A percentile compares a stretch with the other conserved stretches of the same genome.
Evolutionary conservation across 2,888 invertebrate species (phyloP).

Genomic region (Perithous albicinctus): DNA sequence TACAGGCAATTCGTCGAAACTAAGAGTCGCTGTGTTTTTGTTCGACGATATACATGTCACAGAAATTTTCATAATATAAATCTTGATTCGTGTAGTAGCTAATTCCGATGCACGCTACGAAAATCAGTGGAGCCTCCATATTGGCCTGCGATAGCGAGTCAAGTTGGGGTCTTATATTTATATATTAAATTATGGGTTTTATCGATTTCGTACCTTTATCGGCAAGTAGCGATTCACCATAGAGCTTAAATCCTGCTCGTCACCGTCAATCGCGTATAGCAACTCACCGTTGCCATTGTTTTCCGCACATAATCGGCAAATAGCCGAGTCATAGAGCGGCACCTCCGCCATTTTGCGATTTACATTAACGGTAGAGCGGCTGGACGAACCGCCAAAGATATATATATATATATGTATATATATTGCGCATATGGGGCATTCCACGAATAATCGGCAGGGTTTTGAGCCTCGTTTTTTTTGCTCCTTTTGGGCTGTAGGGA

Average conservation of each 20-base stretch:
- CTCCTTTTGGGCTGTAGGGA: no score
- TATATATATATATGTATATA: background rate
- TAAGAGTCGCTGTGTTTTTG: slow-evolving; percentile 25
- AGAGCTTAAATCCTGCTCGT: slow-evolving; percentile 87
- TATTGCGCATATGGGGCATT: background rate
- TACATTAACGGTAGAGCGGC: background rate
- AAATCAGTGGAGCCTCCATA: slow-evolving; percentile 81
- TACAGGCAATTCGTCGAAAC: slow-evolving; percentile 8
- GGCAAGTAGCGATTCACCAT: slow-evolving; percentile 91
- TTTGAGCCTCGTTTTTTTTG: no score
- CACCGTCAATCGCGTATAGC: slow-evolving; percentile 86
- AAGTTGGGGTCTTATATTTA: slow-evolving; percentile 80
- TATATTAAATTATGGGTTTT: slow-evolving; percentile 28
- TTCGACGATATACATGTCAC: background rate
- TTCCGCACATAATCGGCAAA: slow-evolving; percentile 92
- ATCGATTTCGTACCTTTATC: slow-evolving; percentile 87
- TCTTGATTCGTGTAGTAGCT: slow-evolving; percentile 82
- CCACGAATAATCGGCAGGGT: no score
- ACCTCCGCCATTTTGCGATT: slow-evolving; percentile 79
- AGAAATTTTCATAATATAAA: slow-evolving; percentile 66
- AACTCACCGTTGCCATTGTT: slow-evolving; percentile 90
- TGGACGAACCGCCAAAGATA: background rate
- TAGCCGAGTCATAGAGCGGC: slow-evolving; percentile 88
- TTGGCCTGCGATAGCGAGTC: slow-evolving; percentile 79
- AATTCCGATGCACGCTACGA: slow-evolving; percentile 74